Evolutionary conservation across 2,888 invertebrate genomes (phyloP).

Genomic region (Dasypogon diadema): DNA sequence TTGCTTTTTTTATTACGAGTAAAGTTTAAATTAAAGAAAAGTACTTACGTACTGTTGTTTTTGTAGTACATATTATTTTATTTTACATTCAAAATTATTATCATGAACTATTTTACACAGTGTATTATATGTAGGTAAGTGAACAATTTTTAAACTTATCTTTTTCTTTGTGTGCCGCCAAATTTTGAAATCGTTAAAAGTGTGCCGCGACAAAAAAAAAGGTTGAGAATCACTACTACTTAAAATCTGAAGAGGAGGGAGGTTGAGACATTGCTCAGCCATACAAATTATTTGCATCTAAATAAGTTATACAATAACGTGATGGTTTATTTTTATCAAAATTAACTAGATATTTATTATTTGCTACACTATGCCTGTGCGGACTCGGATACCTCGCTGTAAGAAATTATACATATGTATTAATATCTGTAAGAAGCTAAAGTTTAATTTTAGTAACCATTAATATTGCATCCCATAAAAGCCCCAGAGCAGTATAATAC

Average conservation of each 20-base stretch:
- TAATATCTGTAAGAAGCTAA: constrained; percentile 12
- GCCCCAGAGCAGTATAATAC: constrained; percentile 14
- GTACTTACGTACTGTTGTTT: too few species aligned
- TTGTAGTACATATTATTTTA: too few species aligned
- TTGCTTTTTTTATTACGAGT: too few species aligned
- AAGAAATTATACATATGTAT: constrained; percentile 25
- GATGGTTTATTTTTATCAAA: background rate
- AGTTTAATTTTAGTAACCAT: background rate
- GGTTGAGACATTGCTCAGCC: background rate
- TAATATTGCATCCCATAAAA: constrained; percentile 21
- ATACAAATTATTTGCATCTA: background rate
- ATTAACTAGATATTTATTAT: constrained; percentile 24
- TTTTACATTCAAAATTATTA: too few species aligned
- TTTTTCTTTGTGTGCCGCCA: too few species aligned
- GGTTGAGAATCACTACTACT: too few species aligned
- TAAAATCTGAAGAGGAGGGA: background rate
- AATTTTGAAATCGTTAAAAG: too few species aligned
- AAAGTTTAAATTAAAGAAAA: too few species aligned
- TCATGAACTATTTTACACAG: too few species aligned
- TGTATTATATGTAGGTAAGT: too few species aligned
- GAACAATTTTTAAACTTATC: too few species aligned
- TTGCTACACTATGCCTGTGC: constrained; percentile 6
- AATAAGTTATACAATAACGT: background rate
- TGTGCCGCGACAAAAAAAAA: too few species aligned
- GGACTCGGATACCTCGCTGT: background rate